Evolutionary conservation across 2,113 vertebrate genomes (phyloP), one percentile per base, ranked within the genome.

Genomic region (Osmerus eperlanus): DNA sequence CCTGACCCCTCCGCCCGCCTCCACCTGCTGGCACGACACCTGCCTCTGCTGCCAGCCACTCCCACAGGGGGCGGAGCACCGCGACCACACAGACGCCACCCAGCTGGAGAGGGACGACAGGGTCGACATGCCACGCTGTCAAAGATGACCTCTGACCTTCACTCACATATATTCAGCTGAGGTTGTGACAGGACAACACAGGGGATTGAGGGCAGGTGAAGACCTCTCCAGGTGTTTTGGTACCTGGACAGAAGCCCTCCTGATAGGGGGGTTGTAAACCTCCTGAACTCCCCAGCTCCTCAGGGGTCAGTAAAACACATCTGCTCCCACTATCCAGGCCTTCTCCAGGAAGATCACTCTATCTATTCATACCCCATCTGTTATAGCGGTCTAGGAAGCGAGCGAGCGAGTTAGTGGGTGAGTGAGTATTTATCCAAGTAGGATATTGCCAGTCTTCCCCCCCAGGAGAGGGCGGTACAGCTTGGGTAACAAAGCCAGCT

Each of bases 41-140:
- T 88, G 90, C 0, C 94, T 89, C 0, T 85, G 88, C n/a, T 71
- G 91, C 82, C 92, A 88, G 3, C 96, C 95, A 0, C 54, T 19
- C 0, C 96, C 95, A 13, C 95, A 97, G 0, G 93, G 81, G 0
- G 73, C 85, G 1, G 95, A 95, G 78, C 96, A 98, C 65, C 86
- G 87, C 0, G 95, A 95, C 95, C 94, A 95, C 0, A 85, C 62
- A 0, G 89, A 86, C 0, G 84, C 85, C 0, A 77, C 71, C 96
- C 96, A 98, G 72, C 96, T 97, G 28, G 32, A 53, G 18, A 14
- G 16, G 9, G 65, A 74, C 16, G 54, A n/a, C 41, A 47, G 41
- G 41, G 41, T 47, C 9, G 8, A 47, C 9, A 11, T 12, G 41
- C 41, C 7, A 47, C 41, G 41, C 41, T 47, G 41, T 47, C 41